Evolutionary conservation across 35 echinoderm and acorn worm species (phyloP).

Genomic region (Apostichopus parvimensis): DNA sequence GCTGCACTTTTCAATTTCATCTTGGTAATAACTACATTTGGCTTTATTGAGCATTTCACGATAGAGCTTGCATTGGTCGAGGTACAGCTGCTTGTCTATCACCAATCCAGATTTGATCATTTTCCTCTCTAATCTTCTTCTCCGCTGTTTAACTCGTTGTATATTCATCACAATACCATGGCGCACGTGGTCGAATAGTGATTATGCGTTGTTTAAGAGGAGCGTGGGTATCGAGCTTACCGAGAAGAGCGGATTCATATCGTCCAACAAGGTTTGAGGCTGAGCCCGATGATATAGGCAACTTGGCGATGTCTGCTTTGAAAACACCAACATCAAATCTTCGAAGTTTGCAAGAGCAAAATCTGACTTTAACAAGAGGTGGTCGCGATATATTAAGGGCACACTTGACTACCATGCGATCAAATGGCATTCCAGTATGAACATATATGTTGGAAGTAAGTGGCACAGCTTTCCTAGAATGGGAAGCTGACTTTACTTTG

Average conservation of each 20-base stretch:
- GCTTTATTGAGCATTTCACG: background rate
- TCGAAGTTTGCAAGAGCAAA: too few species aligned
- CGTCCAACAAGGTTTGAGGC: too few species aligned
- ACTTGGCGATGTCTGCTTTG: too few species aligned
- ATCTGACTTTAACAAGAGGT: too few species aligned
- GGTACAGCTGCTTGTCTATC: slow-evolving; percentile 17
- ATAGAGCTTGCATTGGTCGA: background rate
- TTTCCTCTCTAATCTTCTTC: background rate
- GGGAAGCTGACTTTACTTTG: background rate
- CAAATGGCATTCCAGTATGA: too few species aligned
- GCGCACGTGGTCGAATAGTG: slow-evolving; percentile 10
- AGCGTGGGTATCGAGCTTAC: background rate
- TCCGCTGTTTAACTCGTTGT: background rate
- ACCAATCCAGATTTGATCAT: slow-evolving; percentile 18
- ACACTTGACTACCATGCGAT: too few species aligned
- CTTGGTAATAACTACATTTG: background rate
- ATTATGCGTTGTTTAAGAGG: slow-evolving; percentile 15
- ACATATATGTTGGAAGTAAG: too few species aligned
- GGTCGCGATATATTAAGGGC: too few species aligned
- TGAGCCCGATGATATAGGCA: too few species aligned
- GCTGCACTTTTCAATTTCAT: slow-evolving; percentile 22
- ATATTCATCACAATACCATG: slow-evolving; percentile 26
- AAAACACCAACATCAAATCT: too few species aligned
- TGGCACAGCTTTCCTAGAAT: too few species aligned
- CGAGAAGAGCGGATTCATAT: too few species aligned